These are phyloP conservation scores for Apis laboriosa DNA, from an alignment of 1,140 invertebrate genomes.

Conservation along the genomic window DNA sequence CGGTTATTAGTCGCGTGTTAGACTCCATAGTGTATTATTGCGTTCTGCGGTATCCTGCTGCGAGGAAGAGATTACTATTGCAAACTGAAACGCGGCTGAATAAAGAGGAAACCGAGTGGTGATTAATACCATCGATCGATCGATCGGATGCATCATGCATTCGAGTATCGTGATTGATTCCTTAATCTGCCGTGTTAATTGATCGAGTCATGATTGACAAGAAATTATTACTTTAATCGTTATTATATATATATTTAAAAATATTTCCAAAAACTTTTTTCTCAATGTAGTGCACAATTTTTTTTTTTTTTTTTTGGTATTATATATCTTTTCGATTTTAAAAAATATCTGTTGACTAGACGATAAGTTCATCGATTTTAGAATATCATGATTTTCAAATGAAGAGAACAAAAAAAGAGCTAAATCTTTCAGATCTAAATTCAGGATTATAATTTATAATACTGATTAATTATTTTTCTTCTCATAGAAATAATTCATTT, in stretches of 20 bases:
- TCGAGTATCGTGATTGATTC: background rate
- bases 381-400: no score
- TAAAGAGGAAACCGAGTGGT: background rate
- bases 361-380: no score
- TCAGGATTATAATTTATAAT: no score
- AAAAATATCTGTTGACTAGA: no score
- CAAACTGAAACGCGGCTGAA: constrained; percentile 13
- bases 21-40: background rate
- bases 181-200: constrained; percentile 6
- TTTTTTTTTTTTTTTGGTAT: no score
- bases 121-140: constrained; percentile 17
- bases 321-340: no score
- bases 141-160: background rate
- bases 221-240: background rate
- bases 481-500: background rate
- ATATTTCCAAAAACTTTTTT: no score
- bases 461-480: no score
- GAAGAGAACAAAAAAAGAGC: no score
- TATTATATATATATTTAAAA: background rate
- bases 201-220: background rate
- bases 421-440: no score
- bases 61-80: constrained; percentile 1
- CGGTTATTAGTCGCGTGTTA: background rate
- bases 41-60: background rate
- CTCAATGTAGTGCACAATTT: no score